A percentile compares a stretch with the other conserved stretches of the same genome.
Conservation (phyloP, 2,113 vertebrate species). For the Periophthalmodon schlosseri region DNA sequence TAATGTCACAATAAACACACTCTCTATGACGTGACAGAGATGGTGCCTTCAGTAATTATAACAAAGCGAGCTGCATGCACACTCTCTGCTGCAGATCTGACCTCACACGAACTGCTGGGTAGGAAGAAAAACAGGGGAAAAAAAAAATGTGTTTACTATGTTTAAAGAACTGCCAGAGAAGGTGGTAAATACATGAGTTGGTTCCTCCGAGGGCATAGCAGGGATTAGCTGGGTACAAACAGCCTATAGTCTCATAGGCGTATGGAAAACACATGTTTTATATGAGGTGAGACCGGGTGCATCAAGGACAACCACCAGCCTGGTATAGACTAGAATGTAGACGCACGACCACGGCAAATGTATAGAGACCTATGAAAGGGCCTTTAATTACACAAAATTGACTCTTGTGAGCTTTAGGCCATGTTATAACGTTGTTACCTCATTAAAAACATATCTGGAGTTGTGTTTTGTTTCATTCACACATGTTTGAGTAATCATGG, state of each 20-base stretch:
- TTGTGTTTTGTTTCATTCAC: too few species aligned
- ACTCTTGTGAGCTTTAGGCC: too few species aligned
- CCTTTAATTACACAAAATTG: too few species aligned
- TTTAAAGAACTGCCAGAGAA: not conserved
- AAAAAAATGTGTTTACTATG: not conserved
- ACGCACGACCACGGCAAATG: not conserved
- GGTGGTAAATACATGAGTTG: not conserved
- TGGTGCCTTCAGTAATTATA: slow-evolving; percentile 24
- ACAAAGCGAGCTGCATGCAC: slow-evolving; percentile 12
- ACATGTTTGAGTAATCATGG: too few species aligned
- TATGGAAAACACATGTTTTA: not conserved
- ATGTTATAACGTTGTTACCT: too few species aligned
- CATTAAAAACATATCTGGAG: too few species aligned
- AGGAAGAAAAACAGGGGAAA: not conserved
- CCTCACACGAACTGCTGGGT: slow-evolving; percentile 6
- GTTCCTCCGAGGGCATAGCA: slow-evolving; percentile 6
- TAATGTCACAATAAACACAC: slow-evolving; percentile 11
- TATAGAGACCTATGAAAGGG: too few species aligned
- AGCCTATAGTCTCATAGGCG: not conserved
- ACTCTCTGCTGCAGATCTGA: not conserved
- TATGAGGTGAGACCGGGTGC: not conserved
- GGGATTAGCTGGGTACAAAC: not conserved
- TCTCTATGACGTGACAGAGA: slow-evolving; percentile 20
- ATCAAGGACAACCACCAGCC: not conserved
- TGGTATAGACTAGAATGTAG: not conserved